A percentile compares a stretch with the other conserved stretches of the same genome.
Evolutionary conservation across 2,888 invertebrate species (phyloP).

Genomic region (Plagodis pulveraria): DNA sequence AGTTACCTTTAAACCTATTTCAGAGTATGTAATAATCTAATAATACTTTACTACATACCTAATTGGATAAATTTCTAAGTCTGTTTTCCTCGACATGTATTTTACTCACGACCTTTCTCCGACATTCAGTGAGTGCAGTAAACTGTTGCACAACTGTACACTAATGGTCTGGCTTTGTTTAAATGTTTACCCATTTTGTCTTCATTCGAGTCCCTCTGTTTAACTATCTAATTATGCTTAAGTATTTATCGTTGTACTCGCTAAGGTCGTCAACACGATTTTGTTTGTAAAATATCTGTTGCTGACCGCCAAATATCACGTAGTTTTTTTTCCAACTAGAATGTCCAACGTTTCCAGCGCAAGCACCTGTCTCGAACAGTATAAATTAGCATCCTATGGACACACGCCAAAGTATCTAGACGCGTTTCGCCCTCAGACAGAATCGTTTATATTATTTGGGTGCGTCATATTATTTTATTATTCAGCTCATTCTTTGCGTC

Average conservation of each 20-base stretch:
- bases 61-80: no score
- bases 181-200: conserved; percentile 22
- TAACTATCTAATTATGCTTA: conserved; percentile 28
- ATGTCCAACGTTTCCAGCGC: conserved; percentile 31
- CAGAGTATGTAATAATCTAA: no score
- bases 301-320: not conserved
- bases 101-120: conserved; percentile 37
- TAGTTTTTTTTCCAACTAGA: conserved; percentile 1
- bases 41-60: no score
- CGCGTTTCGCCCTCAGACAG: conserved; percentile 21
- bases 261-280: not conserved
- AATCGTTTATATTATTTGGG: conserved; percentile 19
- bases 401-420: conserved; percentile 48
- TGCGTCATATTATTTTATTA: conserved; percentile 35
- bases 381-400: conserved; percentile 48
- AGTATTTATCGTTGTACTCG: conserved; percentile 5
- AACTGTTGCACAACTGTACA: conserved; percentile 21
- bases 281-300: not conserved
- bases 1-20: no score
- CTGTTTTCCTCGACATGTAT: no score
- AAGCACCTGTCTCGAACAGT: conserved; percentile 40
- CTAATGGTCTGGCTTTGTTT: conserved; percentile 19
- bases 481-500: conserved; percentile 25
- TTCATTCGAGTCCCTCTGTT: conserved; percentile 9
- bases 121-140: conserved; percentile 25